Conservation (phyloP, 2,113 vertebrate species). For the Turdus rufiventris region DNA sequence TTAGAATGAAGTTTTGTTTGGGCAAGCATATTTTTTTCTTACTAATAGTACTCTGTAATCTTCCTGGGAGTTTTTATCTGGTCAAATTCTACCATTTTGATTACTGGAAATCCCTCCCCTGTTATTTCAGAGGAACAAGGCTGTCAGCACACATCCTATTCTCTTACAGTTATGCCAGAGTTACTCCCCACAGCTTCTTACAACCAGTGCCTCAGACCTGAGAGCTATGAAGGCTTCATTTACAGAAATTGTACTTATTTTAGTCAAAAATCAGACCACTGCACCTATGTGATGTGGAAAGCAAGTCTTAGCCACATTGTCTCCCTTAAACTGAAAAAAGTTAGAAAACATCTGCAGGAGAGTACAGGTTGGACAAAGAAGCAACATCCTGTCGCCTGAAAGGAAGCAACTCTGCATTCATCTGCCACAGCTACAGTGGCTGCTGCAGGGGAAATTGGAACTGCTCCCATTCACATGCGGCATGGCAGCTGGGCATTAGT, state of each 20-base stretch:
- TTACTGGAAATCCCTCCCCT: not conserved
- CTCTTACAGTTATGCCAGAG: not conserved
- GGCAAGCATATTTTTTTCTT: not conserved
- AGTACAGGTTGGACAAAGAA: accelerated
- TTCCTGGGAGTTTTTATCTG: not conserved
- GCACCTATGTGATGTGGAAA: not conserved
- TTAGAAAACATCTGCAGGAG: not conserved
- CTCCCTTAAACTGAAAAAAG: not conserved
- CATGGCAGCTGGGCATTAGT: not conserved
- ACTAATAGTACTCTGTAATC: not conserved
- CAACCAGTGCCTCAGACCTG: not conserved
- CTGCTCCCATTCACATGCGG: not conserved
- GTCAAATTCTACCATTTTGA: not conserved
- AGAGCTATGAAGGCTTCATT: not conserved
- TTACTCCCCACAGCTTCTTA: not conserved
- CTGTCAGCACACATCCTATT: not conserved
- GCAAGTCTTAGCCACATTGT: not conserved
- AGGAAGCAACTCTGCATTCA: not conserved
- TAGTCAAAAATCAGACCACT: not conserved
- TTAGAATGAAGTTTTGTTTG: not conserved
- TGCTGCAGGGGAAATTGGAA: not conserved
- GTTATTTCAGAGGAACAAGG: not conserved
- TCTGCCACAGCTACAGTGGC: not conserved
- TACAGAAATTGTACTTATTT: not conserved
- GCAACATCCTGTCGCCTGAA: not conserved